Evolutionary conservation across 2,113 vertebrate species (phyloP), one percentile per base, ranked within the genome.

Genomic region (Semicossyphus pulcher): DNA sequence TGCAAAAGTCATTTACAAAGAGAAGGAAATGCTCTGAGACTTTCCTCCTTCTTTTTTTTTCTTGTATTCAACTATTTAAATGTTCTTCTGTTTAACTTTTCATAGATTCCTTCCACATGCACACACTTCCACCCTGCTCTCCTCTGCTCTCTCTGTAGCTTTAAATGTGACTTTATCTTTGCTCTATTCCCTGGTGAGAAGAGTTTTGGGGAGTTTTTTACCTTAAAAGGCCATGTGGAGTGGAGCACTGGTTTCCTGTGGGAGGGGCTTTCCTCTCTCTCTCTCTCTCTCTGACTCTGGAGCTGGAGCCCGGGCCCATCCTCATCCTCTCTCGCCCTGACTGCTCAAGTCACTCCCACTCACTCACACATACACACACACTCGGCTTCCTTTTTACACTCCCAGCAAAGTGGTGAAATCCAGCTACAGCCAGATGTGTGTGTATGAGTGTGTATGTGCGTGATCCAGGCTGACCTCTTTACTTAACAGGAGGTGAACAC

Each of bases 171-270:
- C 73, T 83, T 81, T 83, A 88, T 86, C 68, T 76, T 78, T 49
- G 70, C 65, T 44, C 60, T 71, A 51, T 86, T 91, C 87, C 88
- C 88, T 34, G 56, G 82, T 12, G 74, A 83, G 77, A 41, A 61
- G 73, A 76, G 59, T 87, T 91, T 92, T 91, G 67, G 79, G 89
- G 81, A 85, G 84, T 79, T 90, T 91, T 92, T 92, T 90, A 91
- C 91, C 91, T 89, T 92, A 92, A 91, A 92, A 91, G 91, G 91
- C 86, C 85, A 92, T 92, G 87, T 64, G 65, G 77, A 91, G 88
- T 47, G 56, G 72, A 89, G 58, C 4, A 14, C 84, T 74, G 64
- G 86, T 81, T 92, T 92, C 91, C 91, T 90, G 90, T 92, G 90
- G 92, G 92, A 88, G 91, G 91, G 41, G 81, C 47, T 80, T 88